A percentile compares a stretch with the other conserved stretches of the same genome.
Evolutionary conservation across 2,888 invertebrate species (phyloP).

Genomic region (Leucophenga maculata): DNA sequence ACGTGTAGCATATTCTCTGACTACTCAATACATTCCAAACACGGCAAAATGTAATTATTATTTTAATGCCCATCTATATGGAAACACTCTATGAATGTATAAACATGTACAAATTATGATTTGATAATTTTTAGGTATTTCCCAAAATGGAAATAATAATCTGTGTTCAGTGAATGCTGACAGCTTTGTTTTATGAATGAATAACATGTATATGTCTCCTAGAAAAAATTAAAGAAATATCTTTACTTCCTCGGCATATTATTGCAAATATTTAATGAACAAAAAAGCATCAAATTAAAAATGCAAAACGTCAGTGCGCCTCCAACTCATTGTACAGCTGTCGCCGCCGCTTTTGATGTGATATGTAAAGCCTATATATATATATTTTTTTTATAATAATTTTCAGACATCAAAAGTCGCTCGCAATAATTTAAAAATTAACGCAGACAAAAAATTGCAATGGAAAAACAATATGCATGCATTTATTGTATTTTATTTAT

Average conservation of each 20-base stretch:
- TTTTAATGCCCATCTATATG: neutral
- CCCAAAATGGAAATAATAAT: neutral
- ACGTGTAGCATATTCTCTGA: neutral
- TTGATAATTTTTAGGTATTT: constrained; percentile 9
- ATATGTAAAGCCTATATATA: neutral
- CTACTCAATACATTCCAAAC: neutral
- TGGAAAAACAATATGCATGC: neutral
- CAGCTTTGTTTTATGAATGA: constrained; percentile 15
- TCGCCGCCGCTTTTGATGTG: constrained; percentile 28
- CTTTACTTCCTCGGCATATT: neutral
- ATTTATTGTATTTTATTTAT: neutral
- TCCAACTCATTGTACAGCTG: constrained; percentile 28
- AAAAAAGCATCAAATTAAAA: constrained; percentile 18
- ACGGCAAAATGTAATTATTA: neutral
- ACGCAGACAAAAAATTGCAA: constrained; percentile 6
- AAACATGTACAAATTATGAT: neutral
- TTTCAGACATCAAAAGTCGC: constrained; percentile 31
- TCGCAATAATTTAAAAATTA: constrained; percentile 35
- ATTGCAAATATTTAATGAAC: neutral
- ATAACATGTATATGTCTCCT: neutral
- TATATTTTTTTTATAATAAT: neutral
- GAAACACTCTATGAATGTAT: neutral
- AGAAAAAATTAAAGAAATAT: neutral
- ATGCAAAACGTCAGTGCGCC: constrained; percentile 4
- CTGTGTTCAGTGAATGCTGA: too few species aligned